Conservation (phyloP, 2,888 invertebrate species). For the Sicus ferrugineus region DNA sequence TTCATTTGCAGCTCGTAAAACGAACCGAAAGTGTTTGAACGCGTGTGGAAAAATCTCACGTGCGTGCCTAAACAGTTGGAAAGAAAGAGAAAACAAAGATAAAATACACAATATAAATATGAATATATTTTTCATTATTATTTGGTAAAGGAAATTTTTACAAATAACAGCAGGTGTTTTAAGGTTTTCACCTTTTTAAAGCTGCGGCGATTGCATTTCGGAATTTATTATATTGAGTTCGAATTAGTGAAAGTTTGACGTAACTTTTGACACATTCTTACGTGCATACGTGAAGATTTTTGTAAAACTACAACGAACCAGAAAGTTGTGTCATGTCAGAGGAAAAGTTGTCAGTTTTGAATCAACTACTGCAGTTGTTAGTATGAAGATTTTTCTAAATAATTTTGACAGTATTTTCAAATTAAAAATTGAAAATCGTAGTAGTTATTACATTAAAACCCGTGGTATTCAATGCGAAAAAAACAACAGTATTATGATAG, state of each 20-base stretch:
- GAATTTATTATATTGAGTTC: constrained; percentile 1
- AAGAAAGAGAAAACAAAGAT: background rate
- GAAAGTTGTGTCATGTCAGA: too few species aligned
- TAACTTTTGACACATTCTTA: constrained; percentile 13
- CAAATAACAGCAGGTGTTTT: background rate
- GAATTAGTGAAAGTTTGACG: constrained; percentile 25
- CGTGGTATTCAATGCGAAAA: too few species aligned
- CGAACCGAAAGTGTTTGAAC: too few species aligned
- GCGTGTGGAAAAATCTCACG: background rate
- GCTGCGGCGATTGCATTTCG: background rate
- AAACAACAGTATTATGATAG: too few species aligned
- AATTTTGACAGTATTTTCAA: too few species aligned
- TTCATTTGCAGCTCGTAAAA: background rate
- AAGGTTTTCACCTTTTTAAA: constrained; percentile 14
- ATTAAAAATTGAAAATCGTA: too few species aligned
- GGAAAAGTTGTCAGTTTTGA: too few species aligned
- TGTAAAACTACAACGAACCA: too few species aligned
- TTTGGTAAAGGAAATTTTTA: background rate
- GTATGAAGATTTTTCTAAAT: too few species aligned
- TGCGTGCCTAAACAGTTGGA: background rate
- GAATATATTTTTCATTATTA: too few species aligned
- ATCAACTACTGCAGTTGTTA: too few species aligned
- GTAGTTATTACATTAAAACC: too few species aligned
- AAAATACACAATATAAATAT: background rate
- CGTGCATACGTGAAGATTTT: background rate